These are phyloP conservation scores for Nymphalis c-album DNA, from an alignment of 2,888 invertebrate species.

Conservation along the genomic window DNA sequence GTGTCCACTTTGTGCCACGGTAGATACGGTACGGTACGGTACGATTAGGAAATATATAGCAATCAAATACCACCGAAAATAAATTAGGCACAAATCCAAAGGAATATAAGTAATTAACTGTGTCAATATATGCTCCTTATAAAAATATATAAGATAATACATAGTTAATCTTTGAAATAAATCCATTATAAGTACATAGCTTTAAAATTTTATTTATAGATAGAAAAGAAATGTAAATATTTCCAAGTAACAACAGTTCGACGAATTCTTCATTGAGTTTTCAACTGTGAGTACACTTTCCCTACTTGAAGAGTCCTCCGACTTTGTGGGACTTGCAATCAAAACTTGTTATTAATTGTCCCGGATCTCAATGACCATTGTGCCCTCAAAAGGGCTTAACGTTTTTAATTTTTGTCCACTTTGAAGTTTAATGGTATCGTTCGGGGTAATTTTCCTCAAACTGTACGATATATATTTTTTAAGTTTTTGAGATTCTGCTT, in stretches of 20 bases:
- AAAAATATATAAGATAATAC: no score
- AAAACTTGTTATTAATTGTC: conserved; percentile 26
- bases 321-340: conserved; percentile 12
- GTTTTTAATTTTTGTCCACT: conserved; percentile 11
- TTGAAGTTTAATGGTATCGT: conserved; percentile 18
- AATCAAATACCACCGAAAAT: no score
- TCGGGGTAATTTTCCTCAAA: conserved; percentile 7
- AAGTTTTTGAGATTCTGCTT: background rate
- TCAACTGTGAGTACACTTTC: conserved; percentile 24
- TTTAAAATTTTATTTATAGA: background rate
- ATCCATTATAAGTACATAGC: no score
- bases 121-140: no score
- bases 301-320: conserved; percentile 4
- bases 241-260: background rate
- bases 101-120: no score
- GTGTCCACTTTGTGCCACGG: no score
- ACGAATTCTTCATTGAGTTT: conserved; percentile 14
- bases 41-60: no score
- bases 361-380: conserved; percentile 8
- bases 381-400: conserved; percentile 11
- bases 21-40: no score
- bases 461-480: background rate
- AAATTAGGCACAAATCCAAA: no score
- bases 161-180: no score
- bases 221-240: background rate